Conservation (phyloP, 1,140 invertebrate species). For the Steinernema khuongi region DNA sequence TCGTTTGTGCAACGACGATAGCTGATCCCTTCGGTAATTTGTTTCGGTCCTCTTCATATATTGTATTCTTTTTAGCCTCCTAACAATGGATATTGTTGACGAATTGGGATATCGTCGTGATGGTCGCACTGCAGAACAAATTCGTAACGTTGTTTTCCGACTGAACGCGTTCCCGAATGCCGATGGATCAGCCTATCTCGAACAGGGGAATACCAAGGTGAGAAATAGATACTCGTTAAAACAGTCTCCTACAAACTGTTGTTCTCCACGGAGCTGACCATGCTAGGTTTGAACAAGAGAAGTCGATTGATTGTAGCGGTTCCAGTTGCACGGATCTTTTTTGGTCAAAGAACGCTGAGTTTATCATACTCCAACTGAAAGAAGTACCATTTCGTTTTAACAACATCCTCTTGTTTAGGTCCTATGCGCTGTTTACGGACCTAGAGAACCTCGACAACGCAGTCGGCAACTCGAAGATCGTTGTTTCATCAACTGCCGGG, state of each 20-base stretch:
- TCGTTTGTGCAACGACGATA: too few relatives aligned
- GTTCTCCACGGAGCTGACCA: neutral
- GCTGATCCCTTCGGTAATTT: too few relatives aligned
- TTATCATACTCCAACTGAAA: neutral
- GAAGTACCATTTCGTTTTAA: neutral
- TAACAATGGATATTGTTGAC: constrained; percentile 29
- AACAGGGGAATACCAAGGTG: constrained; percentile 84
- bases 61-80: neutral
- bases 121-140: constrained; percentile 77
- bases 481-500: constrained; percentile 80
- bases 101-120: constrained; percentile 72
- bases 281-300: neutral
- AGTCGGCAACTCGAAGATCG: constrained; percentile 27
- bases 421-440: constrained; percentile 78
- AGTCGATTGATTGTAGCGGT: neutral
- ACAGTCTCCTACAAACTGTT: too few relatives aligned
- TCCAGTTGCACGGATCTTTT: neutral
- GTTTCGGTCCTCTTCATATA: too few relatives aligned
- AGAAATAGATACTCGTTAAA: too few relatives aligned
- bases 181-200: constrained; percentile 90
- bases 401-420: constrained; percentile 23
- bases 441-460: constrained; percentile 73
- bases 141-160: constrained; percentile 78
- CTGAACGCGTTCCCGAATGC: constrained; percentile 82
- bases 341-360: too few relatives aligned